Base-by-base conservation (phyloP, 2,888 invertebrate genomes). In the Sarcophaga variegata region DNA sequence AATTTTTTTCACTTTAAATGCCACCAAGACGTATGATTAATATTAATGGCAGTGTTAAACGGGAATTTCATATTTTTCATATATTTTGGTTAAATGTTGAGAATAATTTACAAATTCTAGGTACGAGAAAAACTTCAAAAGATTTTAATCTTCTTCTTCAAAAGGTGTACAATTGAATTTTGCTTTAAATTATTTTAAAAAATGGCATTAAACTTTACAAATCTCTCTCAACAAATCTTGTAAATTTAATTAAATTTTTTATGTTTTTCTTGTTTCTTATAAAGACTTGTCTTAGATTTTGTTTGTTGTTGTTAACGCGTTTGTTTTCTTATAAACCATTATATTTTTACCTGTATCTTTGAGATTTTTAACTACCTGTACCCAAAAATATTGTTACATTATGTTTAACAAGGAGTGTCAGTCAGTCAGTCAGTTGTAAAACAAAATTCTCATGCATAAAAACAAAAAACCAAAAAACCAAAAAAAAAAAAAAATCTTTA, bases 391-490 rank as follows among this genome's bases (percentile, higher is more conserved):
- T 14, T 37, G 14, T 80, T 22, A 71, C 64, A 72, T 64, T 64
- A 17, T 64, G 62, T 70, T 62, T 20, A 22, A 45, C 37, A 49
- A 72, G 71, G 79, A 80, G 79, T 71, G 72, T 63, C 77, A 79
- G 76, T 76, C 5, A 66, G 70, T 78, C 37, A 6, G 37, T 74
- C 49, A 69, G 49, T 81, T 64, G 49, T 60, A 49, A 78, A n/a
- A 62, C 64, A 62, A 17, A 67, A 14, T 22, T n/a, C 25, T 76
- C n/a, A 27, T n/a, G 25, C 25, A 22, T 49, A 78, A 59, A 45
- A 1, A 20, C 3, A 20, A 14, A 14, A 49, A 4, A 49, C 1
- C 22, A 1, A 22, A 22, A 22, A 22, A 22, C 1, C 22, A 1
- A 22, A 3, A 2, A 20, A 20, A 3, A 2, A 20, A 20, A 49